Percentiles rank a stretch among this genome's conserved stretches.
Evolutionary conservation across 2,888 invertebrate species (phyloP).

Genomic region (Pseudeuparius sepicola): DNA sequence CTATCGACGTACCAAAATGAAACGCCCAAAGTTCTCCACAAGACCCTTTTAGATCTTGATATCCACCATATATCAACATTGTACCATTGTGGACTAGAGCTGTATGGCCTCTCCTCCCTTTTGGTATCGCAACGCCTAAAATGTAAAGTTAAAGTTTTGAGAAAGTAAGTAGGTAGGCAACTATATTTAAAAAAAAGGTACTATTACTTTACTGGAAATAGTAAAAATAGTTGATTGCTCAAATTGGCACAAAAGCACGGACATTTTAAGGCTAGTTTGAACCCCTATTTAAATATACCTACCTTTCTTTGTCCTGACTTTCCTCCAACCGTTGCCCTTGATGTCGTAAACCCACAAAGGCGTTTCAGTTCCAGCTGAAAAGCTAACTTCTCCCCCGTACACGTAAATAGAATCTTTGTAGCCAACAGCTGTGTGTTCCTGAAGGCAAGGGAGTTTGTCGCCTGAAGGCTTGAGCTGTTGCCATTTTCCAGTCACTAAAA

Average conservation of each 20-base stretch:
- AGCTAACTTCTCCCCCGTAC: slow-evolving; percentile 80
- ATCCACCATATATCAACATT: slow-evolving; percentile 81
- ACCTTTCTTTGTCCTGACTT: slow-evolving; percentile 48
- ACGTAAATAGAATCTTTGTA: slow-evolving; percentile 67
- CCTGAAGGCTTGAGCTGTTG: slow-evolving; percentile 59
- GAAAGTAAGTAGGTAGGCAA: no score
- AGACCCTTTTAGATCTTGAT: slow-evolving; percentile 75
- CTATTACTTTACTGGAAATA: no score
- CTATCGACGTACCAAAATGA: slow-evolving; percentile 65
- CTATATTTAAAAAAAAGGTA: no score
- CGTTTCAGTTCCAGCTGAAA: slow-evolving; percentile 65
- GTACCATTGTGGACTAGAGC: slow-evolving; percentile 67
- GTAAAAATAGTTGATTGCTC: no score
- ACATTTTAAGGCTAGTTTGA: no score
- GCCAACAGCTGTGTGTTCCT: slow-evolving; percentile 77
- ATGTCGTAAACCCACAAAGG: slow-evolving; percentile 79
- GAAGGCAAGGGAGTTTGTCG: slow-evolving; percentile 66
- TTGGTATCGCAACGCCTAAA: slow-evolving; percentile 48
- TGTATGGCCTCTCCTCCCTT: slow-evolving; percentile 72
- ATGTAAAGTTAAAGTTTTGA: slow-evolving; percentile 6
- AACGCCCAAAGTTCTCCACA: slow-evolving; percentile 81
- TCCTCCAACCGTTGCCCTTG: slow-evolving; percentile 50
- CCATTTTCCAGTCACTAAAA: slow-evolving; percentile 64
- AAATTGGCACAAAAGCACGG: no score
- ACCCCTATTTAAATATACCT: slow-evolving; percentile 8